These are phyloP conservation scores for Leptinotarsa defecta DNA, from an alignment of 1,140 invertebrate genomes.

Conservation along the genomic window DNA sequence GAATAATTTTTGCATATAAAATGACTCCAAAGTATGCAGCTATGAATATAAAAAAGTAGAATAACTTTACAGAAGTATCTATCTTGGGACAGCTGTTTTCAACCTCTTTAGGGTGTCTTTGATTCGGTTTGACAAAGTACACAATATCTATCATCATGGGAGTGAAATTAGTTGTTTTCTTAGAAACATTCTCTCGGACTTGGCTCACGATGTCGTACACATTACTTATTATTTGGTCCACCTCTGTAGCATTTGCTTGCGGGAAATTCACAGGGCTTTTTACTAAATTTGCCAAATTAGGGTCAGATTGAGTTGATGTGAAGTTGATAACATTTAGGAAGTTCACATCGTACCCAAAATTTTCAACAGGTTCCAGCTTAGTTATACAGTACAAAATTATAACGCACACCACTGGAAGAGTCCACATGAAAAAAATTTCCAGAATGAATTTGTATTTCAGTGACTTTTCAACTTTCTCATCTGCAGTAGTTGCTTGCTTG, in stretches of 20 bases:
- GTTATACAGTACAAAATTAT: conserved; percentile 27
- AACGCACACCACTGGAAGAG: conserved; percentile 29
- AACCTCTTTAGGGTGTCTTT: conserved; percentile 22
- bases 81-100: conserved; percentile 24
- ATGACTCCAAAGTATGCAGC: conserved; percentile 32
- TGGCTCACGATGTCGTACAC: conserved; percentile 37
- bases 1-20: conserved; percentile 24
- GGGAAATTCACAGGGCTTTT: conserved; percentile 31
- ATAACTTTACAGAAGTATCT: conserved; percentile 25
- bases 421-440: conserved; percentile 26
- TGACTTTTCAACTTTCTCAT: neutral
- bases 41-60: conserved; percentile 34
- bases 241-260: conserved; percentile 24
- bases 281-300: conserved; percentile 21
- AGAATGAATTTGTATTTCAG: conserved; percentile 24
- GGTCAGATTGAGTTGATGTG: conserved; percentile 11
- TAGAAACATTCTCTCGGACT: conserved; percentile 18
- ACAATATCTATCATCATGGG: conserved; percentile 21
- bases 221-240: conserved; percentile 34
- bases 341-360: neutral
- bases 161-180: conserved; percentile 22
- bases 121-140: conserved; percentile 19
- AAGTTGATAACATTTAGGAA: conserved; percentile 14
- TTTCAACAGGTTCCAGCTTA: neutral
- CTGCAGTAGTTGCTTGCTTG: neutral